phyloP scores from a whole-genome alignment of 2,113 vertebrate genomes.

The Pygathrix nemaeus region DNA sequence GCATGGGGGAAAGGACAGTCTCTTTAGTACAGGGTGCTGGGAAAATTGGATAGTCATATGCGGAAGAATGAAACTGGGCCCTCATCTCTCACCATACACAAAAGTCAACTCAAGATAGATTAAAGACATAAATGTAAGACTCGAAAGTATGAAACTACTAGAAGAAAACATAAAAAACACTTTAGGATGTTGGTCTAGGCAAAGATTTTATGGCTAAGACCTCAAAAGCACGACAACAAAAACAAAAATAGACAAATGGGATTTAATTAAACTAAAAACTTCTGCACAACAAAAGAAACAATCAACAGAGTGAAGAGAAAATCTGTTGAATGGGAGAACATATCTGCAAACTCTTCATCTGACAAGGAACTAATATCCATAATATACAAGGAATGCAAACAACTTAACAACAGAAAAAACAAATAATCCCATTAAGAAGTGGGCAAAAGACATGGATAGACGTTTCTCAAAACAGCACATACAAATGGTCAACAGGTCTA shows the following conservation, averaged over 20 bases:
- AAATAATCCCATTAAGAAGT: no score
- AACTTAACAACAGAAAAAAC: neutral
- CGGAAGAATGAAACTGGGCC: neutral
- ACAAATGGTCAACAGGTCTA: neutral
- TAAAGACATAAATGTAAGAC: neutral
- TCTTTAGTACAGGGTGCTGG: neutral
- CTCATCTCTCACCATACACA: neutral
- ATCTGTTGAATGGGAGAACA: neutral
- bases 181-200: neutral
- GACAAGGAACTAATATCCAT: neutral
- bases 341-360: neutral
- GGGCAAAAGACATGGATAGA: neutral
- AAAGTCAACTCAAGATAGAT: neutral
- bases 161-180: neutral
- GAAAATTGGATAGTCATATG: neutral
- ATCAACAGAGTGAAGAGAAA: neutral
- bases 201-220: neutral
- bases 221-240: neutral
- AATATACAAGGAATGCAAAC: neutral
- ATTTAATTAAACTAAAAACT: neutral
- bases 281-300: neutral
- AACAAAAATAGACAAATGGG: neutral
- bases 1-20: neutral
- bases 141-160: neutral
- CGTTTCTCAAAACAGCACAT: neutral